These are phyloP conservation scores for Triplophysa yarkandensis DNA, from an alignment of 2,797 vertebrate species.

Conservation along the genomic window DNA sequence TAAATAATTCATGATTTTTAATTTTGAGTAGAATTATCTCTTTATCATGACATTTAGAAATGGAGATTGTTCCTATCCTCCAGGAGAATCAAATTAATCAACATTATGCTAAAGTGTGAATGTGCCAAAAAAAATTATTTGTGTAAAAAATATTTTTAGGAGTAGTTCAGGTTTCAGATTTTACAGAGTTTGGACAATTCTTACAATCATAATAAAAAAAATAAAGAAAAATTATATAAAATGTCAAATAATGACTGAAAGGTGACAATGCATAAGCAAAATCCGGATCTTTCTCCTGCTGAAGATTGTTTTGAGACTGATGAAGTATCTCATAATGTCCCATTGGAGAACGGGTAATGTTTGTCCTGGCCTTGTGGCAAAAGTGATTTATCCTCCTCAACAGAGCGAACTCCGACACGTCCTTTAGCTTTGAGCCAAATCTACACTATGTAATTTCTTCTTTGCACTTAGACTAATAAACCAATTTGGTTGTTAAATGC, in stretches of 20 bases:
- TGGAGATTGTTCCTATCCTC: not conserved
- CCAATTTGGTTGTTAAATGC: conserved; percentile 55
- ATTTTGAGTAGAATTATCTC: too few species aligned
- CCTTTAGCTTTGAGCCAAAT: conserved; percentile 57
- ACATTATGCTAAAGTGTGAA: not conserved
- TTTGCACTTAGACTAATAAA: conserved; percentile 50
- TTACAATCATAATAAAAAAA: not conserved
- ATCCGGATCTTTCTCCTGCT: not conserved
- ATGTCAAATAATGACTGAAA: not conserved
- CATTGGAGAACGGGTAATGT: conserved; percentile 20
- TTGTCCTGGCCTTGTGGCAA: conserved; percentile 18
- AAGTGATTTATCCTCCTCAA: conserved; percentile 53
- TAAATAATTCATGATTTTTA: too few species aligned
- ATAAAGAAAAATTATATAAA: not conserved
- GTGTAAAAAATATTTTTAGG: not conserved
- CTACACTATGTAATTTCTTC: conserved; percentile 34
- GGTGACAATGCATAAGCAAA: conserved; percentile 22
- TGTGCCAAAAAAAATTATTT: not conserved
- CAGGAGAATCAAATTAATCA: not conserved
- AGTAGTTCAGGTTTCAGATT: not conserved
- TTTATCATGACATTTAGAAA: not conserved
- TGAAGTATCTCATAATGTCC: conserved; percentile 21
- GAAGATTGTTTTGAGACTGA: conserved; percentile 1
- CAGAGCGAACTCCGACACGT: conserved; percentile 54
- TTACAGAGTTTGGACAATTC: not conserved